phyloP scores from a whole-genome alignment of 2,888 invertebrate species.

The Melanotus villosus region DNA sequence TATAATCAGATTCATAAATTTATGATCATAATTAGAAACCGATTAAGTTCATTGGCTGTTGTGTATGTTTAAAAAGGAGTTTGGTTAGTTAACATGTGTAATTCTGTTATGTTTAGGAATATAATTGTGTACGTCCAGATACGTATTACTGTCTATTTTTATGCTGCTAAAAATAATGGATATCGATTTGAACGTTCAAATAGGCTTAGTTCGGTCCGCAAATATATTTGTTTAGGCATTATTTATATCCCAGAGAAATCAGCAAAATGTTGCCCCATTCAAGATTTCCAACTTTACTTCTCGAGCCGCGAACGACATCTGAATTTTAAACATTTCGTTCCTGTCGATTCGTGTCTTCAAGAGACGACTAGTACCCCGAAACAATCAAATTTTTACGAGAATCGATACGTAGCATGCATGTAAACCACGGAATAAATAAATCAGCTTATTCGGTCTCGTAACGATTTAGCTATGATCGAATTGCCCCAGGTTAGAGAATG shows the following conservation, averaged over 20 bases:
- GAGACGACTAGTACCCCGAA: conserved; percentile 28
- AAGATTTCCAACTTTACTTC: conserved; percentile 41
- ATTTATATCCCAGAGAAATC: conserved; percentile 40
- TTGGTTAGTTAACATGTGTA: too few species aligned
- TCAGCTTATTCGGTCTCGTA: conserved; percentile 39
- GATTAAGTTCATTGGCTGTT: too few species aligned
- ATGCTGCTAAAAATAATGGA: too few species aligned
- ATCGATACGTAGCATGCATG: conserved; percentile 44
- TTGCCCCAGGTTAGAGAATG: conserved; percentile 32
- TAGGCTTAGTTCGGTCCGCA: conserved; percentile 5
- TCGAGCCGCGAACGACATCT: conserved; percentile 30
- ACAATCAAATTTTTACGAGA: conserved; percentile 44
- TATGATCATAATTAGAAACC: too few species aligned
- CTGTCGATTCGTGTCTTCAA: conserved; percentile 28
- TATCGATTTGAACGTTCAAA: conserved; percentile 4
- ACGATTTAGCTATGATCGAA: conserved; percentile 41
- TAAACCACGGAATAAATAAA: conserved; percentile 45
- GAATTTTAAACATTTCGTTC: conserved; percentile 37
- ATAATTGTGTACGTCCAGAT: too few species aligned
- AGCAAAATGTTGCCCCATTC: conserved; percentile 40
- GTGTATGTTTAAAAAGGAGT: too few species aligned
- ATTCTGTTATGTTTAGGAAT: too few species aligned
- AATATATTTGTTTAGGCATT: conserved; percentile 40
- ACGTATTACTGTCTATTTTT: too few species aligned
- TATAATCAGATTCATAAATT: too few species aligned